phyloP scores from a whole-genome alignment of 2,888 invertebrate genomes.

The Lacanobia oleracea region DNA sequence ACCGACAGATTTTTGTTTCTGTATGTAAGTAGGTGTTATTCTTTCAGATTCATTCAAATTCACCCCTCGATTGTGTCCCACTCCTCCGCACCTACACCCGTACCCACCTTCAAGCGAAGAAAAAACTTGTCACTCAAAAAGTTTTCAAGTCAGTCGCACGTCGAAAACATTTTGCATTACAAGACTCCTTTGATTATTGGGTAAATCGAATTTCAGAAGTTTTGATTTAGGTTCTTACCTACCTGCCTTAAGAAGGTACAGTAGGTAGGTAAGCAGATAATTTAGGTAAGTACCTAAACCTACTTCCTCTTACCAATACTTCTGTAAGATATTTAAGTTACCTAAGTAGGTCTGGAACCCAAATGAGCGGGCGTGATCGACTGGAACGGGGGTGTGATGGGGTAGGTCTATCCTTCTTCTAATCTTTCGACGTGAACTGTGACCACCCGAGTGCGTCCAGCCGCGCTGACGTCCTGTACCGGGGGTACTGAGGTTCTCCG shows the following conservation, averaged over 20 bases:
- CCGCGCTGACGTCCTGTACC: no score
- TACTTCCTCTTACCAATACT: no score
- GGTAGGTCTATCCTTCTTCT: no score
- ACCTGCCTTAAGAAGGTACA: background rate
- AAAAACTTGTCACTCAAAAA: constrained; percentile 70
- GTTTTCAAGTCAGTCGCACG: constrained; percentile 58
- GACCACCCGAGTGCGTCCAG: no score
- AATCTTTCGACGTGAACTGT: no score
- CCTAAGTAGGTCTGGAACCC: no score
- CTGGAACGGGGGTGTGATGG: no score
- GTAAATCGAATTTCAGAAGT: constrained; percentile 65
- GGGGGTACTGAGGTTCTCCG: no score
- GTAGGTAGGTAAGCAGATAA: constrained; percentile 4
- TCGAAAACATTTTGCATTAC: constrained; percentile 70
- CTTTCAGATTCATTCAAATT: constrained; percentile 61
- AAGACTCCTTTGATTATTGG: constrained; percentile 65
- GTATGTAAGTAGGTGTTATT: constrained; percentile 3
- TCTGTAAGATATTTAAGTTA: no score
- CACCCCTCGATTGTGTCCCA: constrained; percentile 61
- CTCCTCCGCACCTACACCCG: constrained; percentile 12
- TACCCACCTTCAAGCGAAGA: constrained; percentile 20
- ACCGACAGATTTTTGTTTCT: background rate
- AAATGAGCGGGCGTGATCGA: no score
- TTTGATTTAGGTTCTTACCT: constrained; percentile 18
- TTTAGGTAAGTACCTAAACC: constrained; percentile 16